A percentile compares a stretch with the other conserved stretches of the same genome.
Evolutionary conservation across 2,113 vertebrate genomes (phyloP).

Genomic region (Bambusicola thoracicus): DNA sequence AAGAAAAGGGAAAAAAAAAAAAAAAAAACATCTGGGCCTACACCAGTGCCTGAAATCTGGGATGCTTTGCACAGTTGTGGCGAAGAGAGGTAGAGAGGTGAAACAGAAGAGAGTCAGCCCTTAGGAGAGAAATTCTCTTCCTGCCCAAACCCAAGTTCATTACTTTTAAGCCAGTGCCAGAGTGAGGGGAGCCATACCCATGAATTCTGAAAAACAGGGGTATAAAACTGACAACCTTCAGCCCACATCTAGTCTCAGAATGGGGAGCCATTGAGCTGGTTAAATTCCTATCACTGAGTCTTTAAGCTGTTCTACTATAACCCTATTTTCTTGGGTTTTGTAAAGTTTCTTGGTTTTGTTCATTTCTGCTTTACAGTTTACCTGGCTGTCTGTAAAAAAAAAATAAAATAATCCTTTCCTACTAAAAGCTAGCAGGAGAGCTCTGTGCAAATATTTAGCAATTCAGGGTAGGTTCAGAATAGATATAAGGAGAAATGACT

Average conservation of each 20-base stretch:
- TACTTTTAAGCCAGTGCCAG: not conserved
- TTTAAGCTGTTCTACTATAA: not conserved
- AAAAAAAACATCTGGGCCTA: not conserved
- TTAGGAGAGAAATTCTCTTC: not conserved
- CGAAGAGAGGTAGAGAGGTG: not conserved
- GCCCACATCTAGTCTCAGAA: not conserved
- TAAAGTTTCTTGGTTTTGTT: not conserved
- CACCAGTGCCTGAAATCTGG: too few relatives aligned
- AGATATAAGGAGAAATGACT: too few relatives aligned
- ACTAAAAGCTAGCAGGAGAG: not conserved
- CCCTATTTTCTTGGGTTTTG: not conserved
- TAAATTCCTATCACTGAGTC: not conserved
- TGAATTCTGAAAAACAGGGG: not conserved
- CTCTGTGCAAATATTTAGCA: not conserved
- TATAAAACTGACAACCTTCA: not conserved
- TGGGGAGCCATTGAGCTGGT: accelerated
- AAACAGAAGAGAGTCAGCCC: not conserved
- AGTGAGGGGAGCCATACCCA: not conserved
- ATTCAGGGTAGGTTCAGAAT: not conserved
- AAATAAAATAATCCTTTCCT: not conserved
- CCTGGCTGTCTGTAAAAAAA: not conserved
- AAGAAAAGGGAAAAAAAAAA: too few relatives aligned
- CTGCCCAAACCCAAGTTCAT: not conserved
- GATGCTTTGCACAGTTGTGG: not conserved
- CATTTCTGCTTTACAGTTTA: not conserved